These are phyloP conservation scores for Proctacanthus coquilletti DNA, from an alignment of 1,140 invertebrate species.

Conservation along the genomic window DNA sequence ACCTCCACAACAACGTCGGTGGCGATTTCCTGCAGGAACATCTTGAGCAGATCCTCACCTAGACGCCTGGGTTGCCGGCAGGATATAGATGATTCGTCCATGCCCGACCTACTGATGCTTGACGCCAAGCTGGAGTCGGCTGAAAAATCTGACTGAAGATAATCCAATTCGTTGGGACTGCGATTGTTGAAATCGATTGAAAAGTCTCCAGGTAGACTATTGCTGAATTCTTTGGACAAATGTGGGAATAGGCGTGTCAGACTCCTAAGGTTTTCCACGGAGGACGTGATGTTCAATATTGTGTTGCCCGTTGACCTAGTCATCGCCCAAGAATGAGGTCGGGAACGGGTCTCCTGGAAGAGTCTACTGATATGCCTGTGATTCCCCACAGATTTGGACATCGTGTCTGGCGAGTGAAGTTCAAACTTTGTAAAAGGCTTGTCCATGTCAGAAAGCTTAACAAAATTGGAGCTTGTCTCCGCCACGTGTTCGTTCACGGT, in stretches of 20 bases:
- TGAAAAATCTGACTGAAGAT: constrained; percentile 19
- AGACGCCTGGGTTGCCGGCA: constrained; percentile 38
- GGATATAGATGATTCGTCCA: constrained; percentile 29
- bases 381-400: constrained; percentile 23
- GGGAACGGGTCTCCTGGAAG: constrained; percentile 41
- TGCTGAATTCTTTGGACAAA: constrained; percentile 28
- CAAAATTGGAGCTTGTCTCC: constrained; percentile 24
- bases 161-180: constrained; percentile 13
- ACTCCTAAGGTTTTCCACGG: constrained; percentile 26
- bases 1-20: constrained; percentile 72
- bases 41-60: constrained; percentile 70
- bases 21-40: constrained; percentile 79
- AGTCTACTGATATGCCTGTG: constrained; percentile 25
- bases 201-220: constrained; percentile 23
- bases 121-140: constrained; percentile 27
- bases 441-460: constrained; percentile 41
- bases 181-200: constrained; percentile 8
- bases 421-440: constrained; percentile 29
- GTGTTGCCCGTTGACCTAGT: constrained; percentile 36
- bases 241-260: constrained; percentile 32
- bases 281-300: constrained; percentile 27
- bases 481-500: constrained; percentile 21
- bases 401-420: constrained; percentile 22
- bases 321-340: constrained; percentile 39
- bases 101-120: constrained; percentile 26